phyloP scores from a whole-genome alignment of 2,113 vertebrate species.

The Cacatua alba region DNA sequence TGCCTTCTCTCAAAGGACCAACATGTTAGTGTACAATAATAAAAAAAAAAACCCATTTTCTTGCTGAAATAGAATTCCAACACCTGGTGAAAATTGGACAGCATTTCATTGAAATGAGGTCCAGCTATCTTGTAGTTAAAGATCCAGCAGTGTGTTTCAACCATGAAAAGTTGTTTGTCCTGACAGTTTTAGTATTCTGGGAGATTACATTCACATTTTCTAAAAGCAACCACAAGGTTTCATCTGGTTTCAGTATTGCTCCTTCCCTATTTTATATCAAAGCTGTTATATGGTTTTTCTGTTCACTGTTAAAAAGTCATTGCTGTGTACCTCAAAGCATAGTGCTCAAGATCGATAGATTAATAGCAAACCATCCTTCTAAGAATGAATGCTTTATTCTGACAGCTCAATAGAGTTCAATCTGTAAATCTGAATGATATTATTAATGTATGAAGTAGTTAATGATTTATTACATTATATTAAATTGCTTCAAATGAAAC shows the following conservation, averaged over 20 bases:
- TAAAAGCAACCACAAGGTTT: not conserved
- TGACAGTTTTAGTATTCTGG: not conserved
- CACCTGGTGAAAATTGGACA: not conserved
- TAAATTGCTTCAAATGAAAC: not conserved
- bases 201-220: not conserved
- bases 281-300: not conserved
- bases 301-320: not conserved
- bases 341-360: not conserved
- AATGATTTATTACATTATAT: not conserved
- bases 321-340: not conserved
- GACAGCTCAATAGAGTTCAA: not conserved
- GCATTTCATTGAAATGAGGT: not conserved
- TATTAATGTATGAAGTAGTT: not conserved
- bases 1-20: not conserved
- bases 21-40: not conserved
- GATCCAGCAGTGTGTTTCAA: not conserved
- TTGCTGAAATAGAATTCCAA: not conserved
- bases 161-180: not conserved
- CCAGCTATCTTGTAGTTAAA: not conserved
- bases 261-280: not conserved
- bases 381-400: not conserved
- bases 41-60: not conserved
- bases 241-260: not conserved
- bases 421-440: not conserved
- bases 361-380: not conserved